Base-by-base conservation (phyloP, 2,888 invertebrate genomes). In the Morpho achilles region DNA sequence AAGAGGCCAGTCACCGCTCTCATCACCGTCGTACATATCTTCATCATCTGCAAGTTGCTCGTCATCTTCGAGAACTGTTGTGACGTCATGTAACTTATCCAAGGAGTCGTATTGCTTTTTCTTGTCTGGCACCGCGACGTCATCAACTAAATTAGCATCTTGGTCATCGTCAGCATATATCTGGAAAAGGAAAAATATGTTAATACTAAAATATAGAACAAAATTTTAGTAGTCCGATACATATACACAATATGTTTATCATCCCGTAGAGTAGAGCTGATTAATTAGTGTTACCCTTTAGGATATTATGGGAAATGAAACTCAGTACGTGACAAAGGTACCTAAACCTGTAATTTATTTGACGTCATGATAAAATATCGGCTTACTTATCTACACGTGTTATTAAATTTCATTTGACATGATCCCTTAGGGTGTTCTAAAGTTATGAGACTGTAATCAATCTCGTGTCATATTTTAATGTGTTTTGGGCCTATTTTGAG, bases 81-180 rank as follows among this genome's bases (percentile, higher is more conserved):
- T 32, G 2, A 90, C 75, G 1, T 75, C 85, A 39, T 80, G 78
- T 16, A 90, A 76, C 61, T 87, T 87, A 65, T 83, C 82, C 63
- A 87, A 48, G 0, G 82, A 79, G 48, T 77, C 77, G 50, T 76
- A 72, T 6, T 71, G 67, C 46, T 71, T 71, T 50, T 72, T 73
- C 56, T 74, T 70, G 8, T 70, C 60, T 4, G 65, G 50, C 16
- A 62, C 64, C 46, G 67, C 71, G 40, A 10, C 63, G 41, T 53
- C 68, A 43, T 54, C 72, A 16, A 70, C 70, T 32, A 67, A 51
- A 50, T 73, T 76, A 50, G 72, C 70, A 5, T 81, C 78, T 62
- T 79, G 77, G 53, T 86, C 85, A 22, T 84, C 86, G 42, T 87
- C 88, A 0, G 88, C 82, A 63, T 87, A 89, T 60, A 89, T 80